Percentiles rank a stretch among this genome's conserved stretches.
Conservation (phyloP, 1,140 invertebrate species). For the Trinorchestia longiramus region DNA sequence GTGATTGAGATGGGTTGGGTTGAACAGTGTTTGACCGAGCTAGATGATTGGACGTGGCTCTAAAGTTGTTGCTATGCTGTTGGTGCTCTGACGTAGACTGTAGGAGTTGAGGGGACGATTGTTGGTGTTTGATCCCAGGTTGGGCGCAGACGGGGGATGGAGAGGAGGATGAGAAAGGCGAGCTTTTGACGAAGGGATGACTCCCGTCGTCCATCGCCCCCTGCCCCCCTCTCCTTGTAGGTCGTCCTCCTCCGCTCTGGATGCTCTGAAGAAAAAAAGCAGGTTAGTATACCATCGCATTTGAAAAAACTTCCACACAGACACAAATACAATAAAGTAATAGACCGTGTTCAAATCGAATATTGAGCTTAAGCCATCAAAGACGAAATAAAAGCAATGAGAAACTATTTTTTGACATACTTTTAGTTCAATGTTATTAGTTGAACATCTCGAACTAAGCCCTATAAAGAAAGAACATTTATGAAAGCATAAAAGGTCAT, state of each 20-base stretch:
- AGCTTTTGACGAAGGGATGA: constrained; percentile 41
- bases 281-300: background rate
- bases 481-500: too few species aligned
- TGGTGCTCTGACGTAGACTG: background rate
- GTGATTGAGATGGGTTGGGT: background rate
- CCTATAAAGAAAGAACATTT: too few species aligned
- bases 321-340: too few species aligned
- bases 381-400: too few species aligned
- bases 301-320: background rate
- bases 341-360: too few species aligned
- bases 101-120: background rate
- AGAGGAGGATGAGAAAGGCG: constrained; percentile 21
- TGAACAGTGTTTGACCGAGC: background rate
- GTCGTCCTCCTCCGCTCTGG: constrained; percentile 10
- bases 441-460: too few species aligned
- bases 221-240: background rate
- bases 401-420: too few species aligned
- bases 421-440: too few species aligned
- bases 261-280: constrained; percentile 14
- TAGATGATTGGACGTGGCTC: background rate
- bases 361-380: too few species aligned
- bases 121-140: background rate
- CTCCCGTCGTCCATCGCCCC: constrained; percentile 35
- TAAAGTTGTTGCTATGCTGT: background rate
- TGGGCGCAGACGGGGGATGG: background rate